A percentile compares a stretch with the other conserved stretches of the same genome.
Conservation (phyloP, 2,797 vertebrate genomes). For the Hydrophis major region DNA sequence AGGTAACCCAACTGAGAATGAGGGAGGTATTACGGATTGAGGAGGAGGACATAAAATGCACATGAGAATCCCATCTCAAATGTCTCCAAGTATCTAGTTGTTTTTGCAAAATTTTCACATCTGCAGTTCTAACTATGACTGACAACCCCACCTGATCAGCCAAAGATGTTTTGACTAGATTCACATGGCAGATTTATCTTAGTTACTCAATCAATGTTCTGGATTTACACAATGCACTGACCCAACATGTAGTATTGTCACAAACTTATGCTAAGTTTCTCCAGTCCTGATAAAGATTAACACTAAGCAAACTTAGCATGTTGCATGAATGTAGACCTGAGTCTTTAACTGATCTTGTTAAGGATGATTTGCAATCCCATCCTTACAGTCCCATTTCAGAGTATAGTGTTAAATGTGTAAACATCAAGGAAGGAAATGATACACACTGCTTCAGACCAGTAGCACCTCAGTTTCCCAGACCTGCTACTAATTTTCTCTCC, state of each 20-base stretch:
- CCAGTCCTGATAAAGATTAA: not conserved
- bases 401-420: not conserved
- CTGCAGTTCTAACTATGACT: not conserved
- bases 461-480: not conserved
- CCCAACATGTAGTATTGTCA: not conserved
- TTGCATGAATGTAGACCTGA: not conserved
- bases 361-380: not conserved
- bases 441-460: not conserved
- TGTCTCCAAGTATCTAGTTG: not conserved
- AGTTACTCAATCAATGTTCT: not conserved
- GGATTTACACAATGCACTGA: not conserved
- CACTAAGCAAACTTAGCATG: not conserved
- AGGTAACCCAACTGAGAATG: not conserved
- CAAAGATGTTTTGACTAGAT: not conserved
- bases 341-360: not conserved
- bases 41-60: not conserved
- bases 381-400: not conserved
- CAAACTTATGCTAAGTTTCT: not conserved
- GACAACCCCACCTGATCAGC: not conserved
- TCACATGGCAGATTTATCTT: not conserved
- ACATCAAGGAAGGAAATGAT: not conserved
- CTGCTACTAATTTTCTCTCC: not conserved
- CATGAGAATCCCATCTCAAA: not conserved
- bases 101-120: not conserved
- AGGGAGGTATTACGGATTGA: not conserved